Percentiles rank a stretch among this genome's conserved stretches.
Conservation (phyloP, 2,797 vertebrate species). For the Danio aesculapii region DNA sequence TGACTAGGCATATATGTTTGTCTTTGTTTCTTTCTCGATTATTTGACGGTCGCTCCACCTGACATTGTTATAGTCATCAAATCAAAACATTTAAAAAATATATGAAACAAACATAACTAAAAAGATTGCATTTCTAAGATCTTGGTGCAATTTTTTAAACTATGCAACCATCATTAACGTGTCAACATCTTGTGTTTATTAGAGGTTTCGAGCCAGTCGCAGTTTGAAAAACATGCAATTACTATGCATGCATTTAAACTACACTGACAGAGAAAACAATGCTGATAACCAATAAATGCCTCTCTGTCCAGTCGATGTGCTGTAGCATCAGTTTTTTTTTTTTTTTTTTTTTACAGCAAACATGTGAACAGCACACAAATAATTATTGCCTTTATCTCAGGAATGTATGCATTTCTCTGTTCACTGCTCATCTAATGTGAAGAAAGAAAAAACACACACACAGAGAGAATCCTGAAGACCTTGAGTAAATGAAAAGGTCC, state of each 20-base stretch:
- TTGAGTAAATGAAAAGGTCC: constrained; percentile 29
- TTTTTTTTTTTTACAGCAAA: not conserved
- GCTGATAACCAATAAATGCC: constrained; percentile 9
- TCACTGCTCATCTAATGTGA: constrained; percentile 32
- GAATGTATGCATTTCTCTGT: constrained; percentile 30
- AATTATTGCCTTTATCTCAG: constrained; percentile 56
- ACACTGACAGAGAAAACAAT: constrained; percentile 5
- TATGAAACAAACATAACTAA: not conserved
- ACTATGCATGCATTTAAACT: constrained; percentile 8
- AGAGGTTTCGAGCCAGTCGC: constrained; percentile 14
- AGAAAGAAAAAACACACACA: not conserved
- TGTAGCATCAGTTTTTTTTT: not conserved
- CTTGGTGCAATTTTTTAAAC: not conserved
- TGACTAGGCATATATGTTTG: too few species aligned
- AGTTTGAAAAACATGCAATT: constrained; percentile 26
- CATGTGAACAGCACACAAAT: constrained; percentile 41
- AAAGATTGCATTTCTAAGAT: not conserved
- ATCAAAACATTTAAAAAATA: not conserved
- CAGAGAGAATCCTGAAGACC: constrained; percentile 32
- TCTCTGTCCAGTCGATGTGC: not conserved
- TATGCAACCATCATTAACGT: constrained; percentile 16
- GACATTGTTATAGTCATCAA: not conserved
- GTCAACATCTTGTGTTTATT: not conserved
- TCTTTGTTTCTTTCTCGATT: not conserved
- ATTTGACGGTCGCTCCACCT: not conserved